Conservation (phyloP, 2,888 invertebrate species). For the Itoplectis maculator region DNA sequence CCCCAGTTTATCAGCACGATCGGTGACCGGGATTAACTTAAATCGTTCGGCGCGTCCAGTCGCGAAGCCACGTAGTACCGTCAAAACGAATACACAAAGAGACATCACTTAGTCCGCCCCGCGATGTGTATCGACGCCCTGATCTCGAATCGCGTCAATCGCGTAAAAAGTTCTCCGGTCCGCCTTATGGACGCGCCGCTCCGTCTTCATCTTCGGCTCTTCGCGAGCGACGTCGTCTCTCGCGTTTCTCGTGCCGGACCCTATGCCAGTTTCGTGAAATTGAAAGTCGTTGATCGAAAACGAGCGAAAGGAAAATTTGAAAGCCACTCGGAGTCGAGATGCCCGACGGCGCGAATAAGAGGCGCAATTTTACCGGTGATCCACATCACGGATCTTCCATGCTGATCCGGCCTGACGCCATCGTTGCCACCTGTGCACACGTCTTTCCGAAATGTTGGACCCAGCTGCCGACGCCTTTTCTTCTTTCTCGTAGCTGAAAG, state of each 20-base stretch:
- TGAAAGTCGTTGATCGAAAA: constrained; percentile 73
- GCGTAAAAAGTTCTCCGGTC: constrained; percentile 59
- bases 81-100: constrained; percentile 53
- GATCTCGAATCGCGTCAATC: constrained; percentile 64
- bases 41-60: constrained; percentile 64
- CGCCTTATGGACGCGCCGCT: neutral
- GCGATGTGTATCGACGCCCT: constrained; percentile 52
- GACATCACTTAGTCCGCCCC: constrained; percentile 66
- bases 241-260: constrained; percentile 25
- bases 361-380: constrained; percentile 53
- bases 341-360: constrained; percentile 36
- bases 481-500: neutral
- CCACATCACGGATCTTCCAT: constrained; percentile 7
- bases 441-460: constrained; percentile 48
- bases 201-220: constrained; percentile 35
- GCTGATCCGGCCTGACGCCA: constrained; percentile 30
- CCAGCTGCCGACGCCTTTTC: constrained; percentile 38
- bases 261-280: neutral
- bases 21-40: constrained; percentile 79
- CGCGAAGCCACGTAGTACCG: constrained; percentile 21
- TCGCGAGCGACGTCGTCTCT: constrained; percentile 21
- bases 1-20: constrained; percentile 79
- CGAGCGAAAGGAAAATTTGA: constrained; percentile 69
- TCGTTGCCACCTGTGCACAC: constrained; percentile 44
- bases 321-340: constrained; percentile 30